These are phyloP conservation scores for Isichthys henryi DNA, from an alignment of 2,113 vertebrate species.

Conservation along the genomic window DNA sequence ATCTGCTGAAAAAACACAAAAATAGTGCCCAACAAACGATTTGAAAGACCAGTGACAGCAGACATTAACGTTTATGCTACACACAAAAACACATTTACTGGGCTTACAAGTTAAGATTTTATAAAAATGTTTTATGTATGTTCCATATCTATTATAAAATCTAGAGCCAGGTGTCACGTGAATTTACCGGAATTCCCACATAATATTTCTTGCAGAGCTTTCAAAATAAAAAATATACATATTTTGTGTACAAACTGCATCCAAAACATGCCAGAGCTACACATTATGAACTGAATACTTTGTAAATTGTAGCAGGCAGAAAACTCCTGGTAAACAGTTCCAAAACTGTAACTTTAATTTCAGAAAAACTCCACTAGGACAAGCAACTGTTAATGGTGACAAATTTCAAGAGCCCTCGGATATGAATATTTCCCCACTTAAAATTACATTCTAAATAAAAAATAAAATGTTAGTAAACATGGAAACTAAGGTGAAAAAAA, in stretches of 20 bases:
- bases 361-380: not conserved
- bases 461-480: not conserved
- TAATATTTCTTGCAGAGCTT: not conserved
- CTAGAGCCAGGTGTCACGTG: not conserved
- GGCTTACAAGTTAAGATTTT: not conserved
- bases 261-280: not conserved
- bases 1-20: not conserved
- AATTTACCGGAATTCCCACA: not conserved
- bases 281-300: not conserved
- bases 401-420: not conserved
- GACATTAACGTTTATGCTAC: not conserved
- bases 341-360: not conserved
- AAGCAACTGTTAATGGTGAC: not conserved
- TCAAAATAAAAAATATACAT: not conserved
- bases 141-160: not conserved
- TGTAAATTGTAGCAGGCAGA: not conserved
- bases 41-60: not conserved
- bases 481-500: not conserved
- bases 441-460: not conserved
- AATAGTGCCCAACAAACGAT: not conserved
- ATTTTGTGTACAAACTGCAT: not conserved
- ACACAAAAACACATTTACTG: not conserved
- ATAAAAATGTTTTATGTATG: not conserved
- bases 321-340: not conserved
- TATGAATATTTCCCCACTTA: not conserved